Evolutionary conservation across 1,140 invertebrate genomes (phyloP), one percentile per base, ranked within the genome.

Genomic region (Zaprionus africanus): DNA sequence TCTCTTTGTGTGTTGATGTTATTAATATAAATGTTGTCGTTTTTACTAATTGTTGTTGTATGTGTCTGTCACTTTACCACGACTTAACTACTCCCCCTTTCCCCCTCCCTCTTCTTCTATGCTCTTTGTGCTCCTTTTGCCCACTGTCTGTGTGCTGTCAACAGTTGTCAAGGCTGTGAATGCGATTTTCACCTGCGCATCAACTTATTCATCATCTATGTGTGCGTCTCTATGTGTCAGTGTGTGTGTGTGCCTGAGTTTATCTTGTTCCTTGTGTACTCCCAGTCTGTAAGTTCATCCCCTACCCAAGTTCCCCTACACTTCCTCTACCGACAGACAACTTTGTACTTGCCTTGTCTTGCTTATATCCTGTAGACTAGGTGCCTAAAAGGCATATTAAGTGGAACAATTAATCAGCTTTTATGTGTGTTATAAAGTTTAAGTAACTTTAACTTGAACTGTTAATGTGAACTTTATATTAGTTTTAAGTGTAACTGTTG

Each of bases 161-260:
- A 80, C 85, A 85, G 81, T 90, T 90, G 82, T 90, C 81, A 90
- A 85, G 81, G 82, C 64, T 85, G 38, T 90, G 59, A 79, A 84
- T 81, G 53, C 68, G 71, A 88, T 88, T 88, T 84, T 78, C 81
- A 90, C 85, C 85, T 88, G 72, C 78, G 53, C 72, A 60, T 79
- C 38, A 69, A 76, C 54, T 71, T 79, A 54, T 78, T 43, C 49
- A 34, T 54, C 56, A 43, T 61, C 53, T 54, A 26, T 41, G 46
- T 62, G 51, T 62, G 1, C 17, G 54, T 54, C 22, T 43, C 31
- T 63, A 19, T 62, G 36, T 78, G 12, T 60, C 1, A 51, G 49
- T 76, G 65, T 49, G 26, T 77, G 57, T 54, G 7, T 67, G 38
- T 54, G 12, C 12, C 13, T 73, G 15, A 43, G 63, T 56, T 75